Evolutionary conservation across 2,888 invertebrate species (phyloP), one percentile per base, ranked within the genome.

Genomic region (Lithophane semibrunnea): DNA sequence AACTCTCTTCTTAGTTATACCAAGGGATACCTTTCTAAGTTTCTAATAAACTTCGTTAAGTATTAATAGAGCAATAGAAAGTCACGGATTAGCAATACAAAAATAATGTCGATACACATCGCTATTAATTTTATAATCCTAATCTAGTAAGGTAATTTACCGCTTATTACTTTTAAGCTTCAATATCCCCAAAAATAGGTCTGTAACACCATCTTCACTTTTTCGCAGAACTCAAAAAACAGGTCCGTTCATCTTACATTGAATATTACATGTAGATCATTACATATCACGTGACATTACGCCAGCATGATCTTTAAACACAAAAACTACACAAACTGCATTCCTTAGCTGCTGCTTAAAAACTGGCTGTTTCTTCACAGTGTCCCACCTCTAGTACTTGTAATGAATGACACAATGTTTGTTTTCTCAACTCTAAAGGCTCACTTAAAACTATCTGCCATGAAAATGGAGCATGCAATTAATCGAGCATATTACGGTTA

Each of bases 401-500:
- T 84, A 88, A 88, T 89, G 88, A 87, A 88, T 90, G 88, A 87
- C 88, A 86, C 88, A 84, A 85, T 82, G 69, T 88, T 89, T 89
- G 86, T 91, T 89, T 90, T 91, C 83, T 90, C 87, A 90, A 91
- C 90, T 86, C 80, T 82, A 79, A 79, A 87, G 81, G 77, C 87
- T 89, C 79, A 88, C 85, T 91, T 91, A 90, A 91, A 89, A 80
- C 88, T 90, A 92, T 92, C 89, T 90, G 88, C 91, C 88, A 90
- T 90, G 89, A 92, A 93, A 94, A 92, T 92, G 89, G 92, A 93
- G 90, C 92, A 90, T 89, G 92, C 92, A 93, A 93, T 94, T 94
- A 94, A 95, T 94, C 92, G 91, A 92, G 91, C 92, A 93, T 93
- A 92, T 90, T 89, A 90, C 90, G 90, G 88, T 94, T 94, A 91